Conservation (phyloP, 2,888 invertebrate species). For the Melieria omissa region DNA sequence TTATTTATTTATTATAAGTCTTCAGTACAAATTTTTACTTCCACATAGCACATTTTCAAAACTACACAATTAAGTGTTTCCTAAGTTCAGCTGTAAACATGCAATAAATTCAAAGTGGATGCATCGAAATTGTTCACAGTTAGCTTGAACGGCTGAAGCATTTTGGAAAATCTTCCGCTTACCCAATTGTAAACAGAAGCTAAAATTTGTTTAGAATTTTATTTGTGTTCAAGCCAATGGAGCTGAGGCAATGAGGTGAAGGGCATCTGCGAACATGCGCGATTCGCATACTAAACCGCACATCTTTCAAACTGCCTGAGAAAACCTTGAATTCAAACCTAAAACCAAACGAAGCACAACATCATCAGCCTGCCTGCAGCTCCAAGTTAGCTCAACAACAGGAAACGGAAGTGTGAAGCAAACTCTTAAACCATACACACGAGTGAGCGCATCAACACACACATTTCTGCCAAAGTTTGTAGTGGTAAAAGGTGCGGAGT, state of each 20-base stretch:
- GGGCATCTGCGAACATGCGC: too few relatives aligned
- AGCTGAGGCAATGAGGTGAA: background rate
- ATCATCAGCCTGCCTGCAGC: background rate
- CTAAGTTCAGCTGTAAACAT: too few relatives aligned
- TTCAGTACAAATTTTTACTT: too few relatives aligned
- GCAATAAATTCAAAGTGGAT: too few relatives aligned
- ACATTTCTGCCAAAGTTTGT: too few relatives aligned
- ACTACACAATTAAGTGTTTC: too few relatives aligned
- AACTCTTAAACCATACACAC: conserved; percentile 42
- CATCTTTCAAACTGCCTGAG: background rate
- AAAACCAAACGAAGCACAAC: background rate
- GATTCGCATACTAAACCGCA: background rate
- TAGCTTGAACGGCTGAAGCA: too few relatives aligned
- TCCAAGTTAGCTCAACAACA: background rate
- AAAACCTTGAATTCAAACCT: background rate
- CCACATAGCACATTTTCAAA: too few relatives aligned
- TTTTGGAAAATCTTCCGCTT: background rate
- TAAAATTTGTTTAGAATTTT: conserved; percentile 9
- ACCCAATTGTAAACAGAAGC: background rate
- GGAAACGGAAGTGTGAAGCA: conserved; percentile 50
- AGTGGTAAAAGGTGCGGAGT: background rate
- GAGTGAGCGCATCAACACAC: background rate
- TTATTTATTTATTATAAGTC: too few relatives aligned
- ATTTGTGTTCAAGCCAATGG: background rate
- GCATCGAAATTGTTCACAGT: too few relatives aligned